Evolutionary conservation across 2,888 invertebrate species (phyloP).

Genomic region (Scaptomyza caliginosa): DNA sequence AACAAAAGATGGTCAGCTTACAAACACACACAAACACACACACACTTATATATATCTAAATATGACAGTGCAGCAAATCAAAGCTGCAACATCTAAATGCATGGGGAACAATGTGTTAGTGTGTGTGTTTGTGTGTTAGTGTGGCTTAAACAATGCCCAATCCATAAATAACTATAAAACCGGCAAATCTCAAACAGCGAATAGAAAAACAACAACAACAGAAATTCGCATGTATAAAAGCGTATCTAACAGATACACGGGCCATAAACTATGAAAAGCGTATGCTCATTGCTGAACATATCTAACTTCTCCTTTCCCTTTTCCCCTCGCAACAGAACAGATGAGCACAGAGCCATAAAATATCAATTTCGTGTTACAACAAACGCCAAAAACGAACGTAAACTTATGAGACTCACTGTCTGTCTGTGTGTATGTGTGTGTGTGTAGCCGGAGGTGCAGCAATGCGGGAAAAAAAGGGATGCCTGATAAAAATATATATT

Average conservation of each 20-base stretch:
- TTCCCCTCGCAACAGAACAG: conserved; percentile 21
- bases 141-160: conserved; percentile 70
- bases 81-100: conserved; percentile 51
- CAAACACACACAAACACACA: conserved; percentile 28
- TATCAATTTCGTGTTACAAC: conserved; percentile 79
- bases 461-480: conserved; percentile 11
- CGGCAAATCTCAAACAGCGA: conserved; percentile 52
- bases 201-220: conserved; percentile 11
- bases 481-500: conserved; percentile 33
- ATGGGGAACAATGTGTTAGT: conserved; percentile 47
- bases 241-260: conserved; percentile 77
- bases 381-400: conserved; percentile 72
- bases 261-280: conserved; percentile 77
- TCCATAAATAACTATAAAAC: conserved; percentile 72
- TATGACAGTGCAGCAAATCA: conserved; percentile 60
- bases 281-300: conserved; percentile 53
- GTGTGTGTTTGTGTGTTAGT: conserved; percentile 33
- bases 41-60: too few relatives aligned
- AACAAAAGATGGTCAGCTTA: conserved; percentile 16
- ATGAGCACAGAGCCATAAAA: conserved; percentile 75
- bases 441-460: conserved; percentile 22
- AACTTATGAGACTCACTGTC: conserved; percentile 64
- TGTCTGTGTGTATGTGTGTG: conserved; percentile 9
- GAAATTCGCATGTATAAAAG: conserved; percentile 44
- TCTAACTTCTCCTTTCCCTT: background rate